These are phyloP conservation scores for Hydrotaea diabolus DNA, from an alignment of 2,888 invertebrate genomes.

Conservation along the genomic window DNA sequence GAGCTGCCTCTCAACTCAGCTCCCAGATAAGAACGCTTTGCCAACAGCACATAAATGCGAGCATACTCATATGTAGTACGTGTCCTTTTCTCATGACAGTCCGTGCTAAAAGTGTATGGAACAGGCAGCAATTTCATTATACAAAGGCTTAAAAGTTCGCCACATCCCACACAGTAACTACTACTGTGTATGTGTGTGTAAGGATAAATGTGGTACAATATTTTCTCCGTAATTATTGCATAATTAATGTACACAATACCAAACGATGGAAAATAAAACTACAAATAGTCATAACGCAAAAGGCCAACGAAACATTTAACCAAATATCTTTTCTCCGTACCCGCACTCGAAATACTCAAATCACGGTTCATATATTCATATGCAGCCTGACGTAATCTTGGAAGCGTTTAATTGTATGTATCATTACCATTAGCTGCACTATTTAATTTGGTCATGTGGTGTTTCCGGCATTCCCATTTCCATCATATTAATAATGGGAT, in stretches of 20 bases:
- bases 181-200: not conserved
- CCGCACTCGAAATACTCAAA: not conserved
- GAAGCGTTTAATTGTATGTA: no score
- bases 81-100: not conserved
- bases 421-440: not conserved
- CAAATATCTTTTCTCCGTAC: not conserved
- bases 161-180: slow-evolving; percentile 23
- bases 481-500: not conserved
- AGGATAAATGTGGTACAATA: not conserved
- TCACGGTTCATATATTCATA: not conserved
- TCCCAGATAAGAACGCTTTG: not conserved
- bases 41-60: not conserved
- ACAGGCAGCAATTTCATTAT: not conserved
- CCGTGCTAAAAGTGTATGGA: not conserved
- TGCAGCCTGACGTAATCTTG: no score
- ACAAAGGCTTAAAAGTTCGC: slow-evolving; percentile 35
- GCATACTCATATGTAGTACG: not conserved
- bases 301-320: not conserved
- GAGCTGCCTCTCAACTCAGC: not conserved
- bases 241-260: slow-evolving; percentile 40
- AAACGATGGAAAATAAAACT: not conserved
- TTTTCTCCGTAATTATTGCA: slow-evolving; percentile 33
- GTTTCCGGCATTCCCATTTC: not conserved
- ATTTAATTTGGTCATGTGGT: not conserved
- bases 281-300: not conserved